Evolutionary conservation across 2,797 vertebrate species (phyloP), one percentile per base, ranked within the genome.

Genomic region (Ctenopoma multispine): DNA sequence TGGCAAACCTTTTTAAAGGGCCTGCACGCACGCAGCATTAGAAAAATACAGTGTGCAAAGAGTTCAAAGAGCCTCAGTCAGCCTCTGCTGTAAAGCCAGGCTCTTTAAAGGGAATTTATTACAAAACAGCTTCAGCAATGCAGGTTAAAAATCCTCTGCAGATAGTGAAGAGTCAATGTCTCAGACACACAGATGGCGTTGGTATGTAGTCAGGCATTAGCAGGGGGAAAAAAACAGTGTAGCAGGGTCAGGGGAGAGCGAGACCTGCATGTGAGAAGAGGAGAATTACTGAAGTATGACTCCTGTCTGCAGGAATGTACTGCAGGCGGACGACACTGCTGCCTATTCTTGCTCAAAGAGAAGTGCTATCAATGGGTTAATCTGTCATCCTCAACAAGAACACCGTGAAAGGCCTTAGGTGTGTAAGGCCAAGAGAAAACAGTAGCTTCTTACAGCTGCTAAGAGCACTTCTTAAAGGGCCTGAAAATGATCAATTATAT

Each of bases 241-340:
- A 24, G 62, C 17, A 1, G 63, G 63, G 71, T 85, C 73, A 77
- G 59, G 34, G 53, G 34, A 63, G 72, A 59, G 63, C 7, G 6
- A 60, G 72, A 79, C 63, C 79, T 82, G 62, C 68, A 62, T 59
- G 61, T 60, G 72, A 71, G 75, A 23, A 21, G 77, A 70, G 51
- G 23, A 72, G 69, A 63, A 58, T 60, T 79, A 59, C 21, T 27
- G 79, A 80, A 31, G 66, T 59, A 85, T 90, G 86, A 92, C 88
- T 87, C 49, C 38, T 57, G 66, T 63, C 63, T 82, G 81, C 72
- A 79, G 87, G 89, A 91, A 91, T 90, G 91, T 51, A 61, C 48
- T 63, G 63, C 69, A 67, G 71, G 53, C 72, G 72, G 76, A 85
- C n/a, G 13, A 72, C 55, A 55, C 69, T 3, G 38, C 74, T 38